Base-by-base conservation (phyloP, 1,140 invertebrate genomes). In the Heliconius himera region DNA sequence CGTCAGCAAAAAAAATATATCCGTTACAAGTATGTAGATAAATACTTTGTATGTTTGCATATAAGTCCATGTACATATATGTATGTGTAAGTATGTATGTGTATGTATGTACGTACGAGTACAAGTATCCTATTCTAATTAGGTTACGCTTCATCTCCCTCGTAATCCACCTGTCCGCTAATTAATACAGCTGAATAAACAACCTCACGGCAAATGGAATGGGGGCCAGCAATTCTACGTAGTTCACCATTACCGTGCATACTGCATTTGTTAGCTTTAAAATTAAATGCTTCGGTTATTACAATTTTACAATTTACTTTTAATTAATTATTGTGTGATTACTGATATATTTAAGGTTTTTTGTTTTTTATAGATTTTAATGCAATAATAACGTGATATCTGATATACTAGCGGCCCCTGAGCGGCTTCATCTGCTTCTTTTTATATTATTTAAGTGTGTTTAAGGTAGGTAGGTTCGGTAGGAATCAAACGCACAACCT, bases 181-280 rank as follows among this genome's bases (percentile, higher is more conserved):
- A 92, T 92, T 90, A 91, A 91, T 90, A 90, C 87, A 89, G 83
- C 84, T 90, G 87, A 90, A 88, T 87, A 88, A 89, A 89, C 85
- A 89, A 89, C 83, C 85, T 84, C 84, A 78, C 79, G 81, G 79
- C 82, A 82, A 83, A 74, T 81, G 79, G 82, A 74, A 66, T 82
- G 76, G 78, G 86, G 60, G 85, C 87, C 87, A 83, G 84, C 81
- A 84, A 86, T 85, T 82, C 83, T 72, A 82, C 82, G 83, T 87
- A 88, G 87, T 89, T 84, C 75, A 84, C 81, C 79, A 85, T 84
- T 84, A 82, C 81, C 36, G 38, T 77, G 54, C 79, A 76, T 74
- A 80, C 38, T 77, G 71, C 75, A 73, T 66, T 29, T 66, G 6
- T 29, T 66, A 66, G 22, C 3, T 66, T 29, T 66, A 6, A n/a